phyloP scores from a whole-genome alignment of 2,888 invertebrate species.

The Spatulosminthurus flaviceps region DNA sequence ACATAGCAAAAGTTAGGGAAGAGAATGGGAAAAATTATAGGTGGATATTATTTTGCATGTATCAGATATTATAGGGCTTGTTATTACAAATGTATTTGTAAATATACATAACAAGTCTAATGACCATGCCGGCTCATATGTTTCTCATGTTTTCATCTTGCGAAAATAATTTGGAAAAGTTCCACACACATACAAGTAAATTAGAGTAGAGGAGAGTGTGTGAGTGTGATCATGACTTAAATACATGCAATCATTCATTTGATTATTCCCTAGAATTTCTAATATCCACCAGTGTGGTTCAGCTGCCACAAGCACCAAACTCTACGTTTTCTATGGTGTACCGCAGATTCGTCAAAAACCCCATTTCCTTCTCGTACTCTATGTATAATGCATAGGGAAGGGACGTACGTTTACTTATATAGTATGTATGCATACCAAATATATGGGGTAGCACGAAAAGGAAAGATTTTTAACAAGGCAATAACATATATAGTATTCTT shows the following conservation, averaged over 20 bases:
- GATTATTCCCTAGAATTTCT: conserved; percentile 22
- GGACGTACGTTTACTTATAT: no score
- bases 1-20: no score
- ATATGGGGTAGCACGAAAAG: no score
- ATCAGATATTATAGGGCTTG: no score
- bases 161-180: conserved; percentile 27
- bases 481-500: no score
- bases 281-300: conserved; percentile 34
- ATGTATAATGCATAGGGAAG: not conserved
- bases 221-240: conserved; percentile 42
- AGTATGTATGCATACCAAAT: no score
- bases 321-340: conserved; percentile 41
- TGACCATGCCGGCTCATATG: no score
- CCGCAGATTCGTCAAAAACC: conserved; percentile 49
- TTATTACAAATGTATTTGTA: no score
- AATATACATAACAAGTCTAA: not conserved
- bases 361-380: conserved; percentile 1
- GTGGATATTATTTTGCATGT: no score
- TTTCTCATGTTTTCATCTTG: not conserved
- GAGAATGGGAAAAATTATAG: no score
- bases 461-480: no score
- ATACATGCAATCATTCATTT: conserved; percentile 47
- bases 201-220: no score
- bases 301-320: conserved; percentile 33
- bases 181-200: conserved; percentile 34